phyloP scores from a whole-genome alignment of 2,113 vertebrate genomes.

The Terrapene triunguis region DNA sequence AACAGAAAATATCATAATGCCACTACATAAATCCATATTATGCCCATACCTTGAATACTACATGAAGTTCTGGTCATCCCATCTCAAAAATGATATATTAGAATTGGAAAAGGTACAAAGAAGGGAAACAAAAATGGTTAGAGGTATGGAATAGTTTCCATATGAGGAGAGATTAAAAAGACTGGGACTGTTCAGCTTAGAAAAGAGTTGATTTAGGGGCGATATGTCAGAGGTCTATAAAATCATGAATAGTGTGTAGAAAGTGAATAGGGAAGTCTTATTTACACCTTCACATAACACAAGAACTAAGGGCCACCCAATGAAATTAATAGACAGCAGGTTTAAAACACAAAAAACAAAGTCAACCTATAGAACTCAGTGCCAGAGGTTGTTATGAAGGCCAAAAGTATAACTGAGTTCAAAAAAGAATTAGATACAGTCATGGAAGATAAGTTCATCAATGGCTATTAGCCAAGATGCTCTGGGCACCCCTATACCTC shows the following conservation, averaged over 20 bases:
- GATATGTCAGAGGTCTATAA: neutral
- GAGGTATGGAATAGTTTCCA: neutral
- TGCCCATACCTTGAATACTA: neutral
- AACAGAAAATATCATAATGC: neutral
- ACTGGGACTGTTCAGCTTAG: neutral
- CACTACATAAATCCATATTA: neutral
- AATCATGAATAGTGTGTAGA: neutral
- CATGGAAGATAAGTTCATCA: neutral
- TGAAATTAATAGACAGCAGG: neutral
- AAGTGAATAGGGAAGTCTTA: neutral
- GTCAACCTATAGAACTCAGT: neutral
- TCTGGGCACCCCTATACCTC: too few species aligned
- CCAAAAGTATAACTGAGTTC: neutral
- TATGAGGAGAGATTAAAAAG: neutral
- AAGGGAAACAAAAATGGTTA: neutral
- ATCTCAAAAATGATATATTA: neutral
- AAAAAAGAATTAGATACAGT: neutral
- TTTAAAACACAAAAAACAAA: neutral
- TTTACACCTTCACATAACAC: neutral
- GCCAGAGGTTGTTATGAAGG: neutral
- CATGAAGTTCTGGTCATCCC: neutral
- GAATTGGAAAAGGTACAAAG: neutral
- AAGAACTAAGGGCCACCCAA: neutral
- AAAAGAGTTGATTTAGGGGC: neutral
- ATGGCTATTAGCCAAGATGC: too few species aligned